Conservation (phyloP, 1,140 invertebrate genomes). For the Pachyrhynchus sulphureomaculatus region DNA sequence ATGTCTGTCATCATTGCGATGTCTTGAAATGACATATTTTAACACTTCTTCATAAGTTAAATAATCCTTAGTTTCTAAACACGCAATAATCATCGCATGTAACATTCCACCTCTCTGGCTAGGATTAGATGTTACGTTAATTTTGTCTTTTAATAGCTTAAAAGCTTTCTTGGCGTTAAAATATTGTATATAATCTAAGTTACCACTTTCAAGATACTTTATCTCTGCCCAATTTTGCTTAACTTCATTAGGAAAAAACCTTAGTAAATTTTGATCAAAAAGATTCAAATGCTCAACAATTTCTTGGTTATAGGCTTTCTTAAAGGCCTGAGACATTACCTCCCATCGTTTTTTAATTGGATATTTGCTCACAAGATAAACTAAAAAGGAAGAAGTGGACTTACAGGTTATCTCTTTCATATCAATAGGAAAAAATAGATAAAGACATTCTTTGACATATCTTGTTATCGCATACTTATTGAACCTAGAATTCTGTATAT, state of each 20-base stretch:
- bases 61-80: conserved; percentile 13
- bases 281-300: neutral
- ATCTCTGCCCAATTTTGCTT: conserved; percentile 1
- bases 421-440: conserved; percentile 3
- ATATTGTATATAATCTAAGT: neutral
- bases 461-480: neutral
- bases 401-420: neutral
- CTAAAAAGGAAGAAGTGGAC: neutral
- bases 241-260: conserved; percentile 1
- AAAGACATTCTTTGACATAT: conserved; percentile 1
- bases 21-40: conserved; percentile 16
- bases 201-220: neutral
- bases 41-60: conserved; percentile 10
- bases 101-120: neutral
- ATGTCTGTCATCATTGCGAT: conserved; percentile 13
- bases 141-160: conserved; percentile 5
- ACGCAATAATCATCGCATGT: neutral
- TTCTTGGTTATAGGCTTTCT: conserved; percentile 9
- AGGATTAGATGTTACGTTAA: conserved; percentile 11
- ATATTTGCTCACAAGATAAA: neutral
- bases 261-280: neutral
- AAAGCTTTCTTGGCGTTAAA: conserved; percentile 1
- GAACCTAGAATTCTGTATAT: neutral
- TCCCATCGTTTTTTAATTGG: conserved; percentile 8
- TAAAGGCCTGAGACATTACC: neutral